Base-by-base conservation (phyloP, 1,140 invertebrate genomes). In the Belonocnema kinseyi region DNA sequence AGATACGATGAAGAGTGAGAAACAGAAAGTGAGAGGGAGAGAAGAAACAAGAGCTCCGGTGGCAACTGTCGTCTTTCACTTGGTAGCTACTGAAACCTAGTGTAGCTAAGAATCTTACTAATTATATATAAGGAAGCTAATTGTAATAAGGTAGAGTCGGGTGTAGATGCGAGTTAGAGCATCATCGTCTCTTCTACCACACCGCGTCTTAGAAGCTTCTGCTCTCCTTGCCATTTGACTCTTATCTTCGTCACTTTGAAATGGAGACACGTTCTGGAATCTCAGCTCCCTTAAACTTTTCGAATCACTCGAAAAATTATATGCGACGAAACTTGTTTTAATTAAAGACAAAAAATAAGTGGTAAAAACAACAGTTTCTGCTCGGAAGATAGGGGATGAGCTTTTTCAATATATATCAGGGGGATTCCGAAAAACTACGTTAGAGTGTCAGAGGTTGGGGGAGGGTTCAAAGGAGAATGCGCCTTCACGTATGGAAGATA, bases 111-210 rank as follows among this genome's bases (percentile, higher is more conserved):
- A 88, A 89, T 89, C 87, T 88, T 77, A 80, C 86, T 89, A 89
- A 89, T 89, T 89, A 89, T 89, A 87, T 86, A 88, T 88, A 87
- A 87, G 86, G 86, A 88, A 86, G 83, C 86, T 89, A 88, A 88
- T 89, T 89, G 87, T 88, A 88, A 89, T 89, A 88, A 88, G 87
- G 81, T 85, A 81, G 88, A 88, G 88, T 89, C 86, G 85, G 86
- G 84, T 88, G 82, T 88, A 88, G 82, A 75, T 51, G 12, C 11
- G 33, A 50, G 77, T 19, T 19, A 58, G 61, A 46, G 50, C 76
- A 54, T 77, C 76, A 54, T 77, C 40, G 61, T 71, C 61, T 66
- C 61, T 66, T 75, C 52, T 66, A 17, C 71, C 74, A 72, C 51
- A 21, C 54, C 70, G 40, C 16, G 17, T 58, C 72, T 58, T 33